These are phyloP conservation scores for Leptopilina boulardi DNA, from an alignment of 1,140 invertebrate genomes.

Conservation along the genomic window DNA sequence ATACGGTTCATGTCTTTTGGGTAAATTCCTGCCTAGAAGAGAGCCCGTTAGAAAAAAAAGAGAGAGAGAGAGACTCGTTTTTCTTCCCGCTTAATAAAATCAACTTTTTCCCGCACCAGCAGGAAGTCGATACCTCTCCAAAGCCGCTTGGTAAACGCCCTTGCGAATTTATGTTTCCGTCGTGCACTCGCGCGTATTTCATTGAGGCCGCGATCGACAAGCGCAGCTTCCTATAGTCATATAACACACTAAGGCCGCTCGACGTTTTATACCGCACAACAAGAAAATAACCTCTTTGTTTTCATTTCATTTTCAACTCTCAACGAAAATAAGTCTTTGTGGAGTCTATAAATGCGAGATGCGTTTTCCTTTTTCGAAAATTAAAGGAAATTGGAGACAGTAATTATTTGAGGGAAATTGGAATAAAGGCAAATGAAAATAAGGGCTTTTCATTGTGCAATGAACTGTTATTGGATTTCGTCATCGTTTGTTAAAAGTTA, in stretches of 20 bases:
- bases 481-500: conserved; percentile 24
- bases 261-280: conserved; percentile 59
- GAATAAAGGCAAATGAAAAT: background rate
- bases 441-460: background rate
- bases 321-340: too few species aligned
- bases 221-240: conserved; percentile 50
- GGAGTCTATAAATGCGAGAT: too few species aligned
- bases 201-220: conserved; percentile 51
- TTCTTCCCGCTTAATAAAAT: conserved; percentile 67
- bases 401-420: background rate
- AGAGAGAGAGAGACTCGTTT: conserved; percentile 58
- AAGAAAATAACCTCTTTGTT: conserved; percentile 44
- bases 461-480: conserved; percentile 7
- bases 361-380: background rate
- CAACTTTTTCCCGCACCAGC: conserved; percentile 51
- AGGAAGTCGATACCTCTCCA: conserved; percentile 39
- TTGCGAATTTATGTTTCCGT: conserved; percentile 58
- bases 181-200: conserved; percentile 48
- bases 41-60: conserved; percentile 42
- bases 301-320: too few species aligned
- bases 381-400: background rate
- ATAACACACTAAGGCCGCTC: conserved; percentile 51
- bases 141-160: conserved; percentile 15
- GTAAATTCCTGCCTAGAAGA: conserved; percentile 51
- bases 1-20: conserved; percentile 64